Evolutionary conservation across 1,140 invertebrate species (phyloP).

Genomic region (Zaprionus gabonicus): DNA sequence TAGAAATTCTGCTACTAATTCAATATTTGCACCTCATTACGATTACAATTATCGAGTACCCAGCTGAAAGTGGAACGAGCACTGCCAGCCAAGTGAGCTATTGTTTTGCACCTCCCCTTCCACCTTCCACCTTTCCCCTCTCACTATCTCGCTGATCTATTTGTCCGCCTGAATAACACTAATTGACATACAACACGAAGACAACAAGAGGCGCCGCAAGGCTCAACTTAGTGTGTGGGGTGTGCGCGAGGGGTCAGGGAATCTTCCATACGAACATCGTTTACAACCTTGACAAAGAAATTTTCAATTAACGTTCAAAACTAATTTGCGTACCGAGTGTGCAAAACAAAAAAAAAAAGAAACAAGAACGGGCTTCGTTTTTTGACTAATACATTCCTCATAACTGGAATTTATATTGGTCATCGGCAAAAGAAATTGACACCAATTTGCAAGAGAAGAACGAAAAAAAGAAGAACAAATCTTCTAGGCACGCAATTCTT

Average conservation of each 20-base stretch:
- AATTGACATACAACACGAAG: constrained; percentile 61
- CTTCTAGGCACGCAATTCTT: constrained; percentile 41
- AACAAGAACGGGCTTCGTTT: not conserved
- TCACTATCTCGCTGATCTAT: constrained; percentile 44
- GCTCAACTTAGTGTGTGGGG: not conserved
- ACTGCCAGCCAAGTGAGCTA: constrained; percentile 11
- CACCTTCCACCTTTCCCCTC: not conserved
- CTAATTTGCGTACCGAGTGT: constrained; percentile 55
- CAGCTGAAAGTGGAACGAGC: constrained; percentile 22
- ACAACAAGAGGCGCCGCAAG: constrained; percentile 4
- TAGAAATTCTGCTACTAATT: constrained; percentile 39
- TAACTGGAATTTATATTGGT: constrained; percentile 31
- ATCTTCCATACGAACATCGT: not conserved
- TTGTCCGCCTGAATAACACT: constrained; percentile 69
- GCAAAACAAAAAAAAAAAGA: constrained; percentile 18
- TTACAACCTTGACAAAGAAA: constrained; percentile 75
- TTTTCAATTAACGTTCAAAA: constrained; percentile 62
- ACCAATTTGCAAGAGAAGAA: constrained; percentile 22
- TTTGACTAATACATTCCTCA: constrained; percentile 21
- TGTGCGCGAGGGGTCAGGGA: not conserved
- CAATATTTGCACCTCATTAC: constrained; percentile 66
- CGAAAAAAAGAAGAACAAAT: constrained; percentile 1
- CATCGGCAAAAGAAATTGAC: constrained; percentile 4
- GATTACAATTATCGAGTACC: constrained; percentile 58
- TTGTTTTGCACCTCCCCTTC: constrained; percentile 30